These are phyloP conservation scores for Alaudala cheleensis DNA, from an alignment of 2,113 vertebrate species.

Conservation along the genomic window DNA sequence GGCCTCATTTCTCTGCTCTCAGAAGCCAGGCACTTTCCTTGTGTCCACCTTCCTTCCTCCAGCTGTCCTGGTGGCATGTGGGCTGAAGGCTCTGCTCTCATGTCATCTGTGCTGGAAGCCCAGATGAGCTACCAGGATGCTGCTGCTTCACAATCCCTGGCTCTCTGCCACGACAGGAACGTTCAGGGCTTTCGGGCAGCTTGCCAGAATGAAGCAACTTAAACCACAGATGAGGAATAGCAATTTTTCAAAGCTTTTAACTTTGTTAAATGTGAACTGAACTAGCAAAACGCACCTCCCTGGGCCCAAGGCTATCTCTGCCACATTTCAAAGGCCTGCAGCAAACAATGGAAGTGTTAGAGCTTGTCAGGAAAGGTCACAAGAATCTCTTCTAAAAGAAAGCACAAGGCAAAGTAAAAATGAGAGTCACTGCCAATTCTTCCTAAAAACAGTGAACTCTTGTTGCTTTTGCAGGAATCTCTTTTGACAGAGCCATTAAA, in stretches of 20 bases:
- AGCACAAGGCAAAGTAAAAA: slow-evolving; percentile 42
- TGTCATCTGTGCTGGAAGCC: not conserved
- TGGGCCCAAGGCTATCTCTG: slow-evolving; percentile 66
- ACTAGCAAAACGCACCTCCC: slow-evolving; percentile 61
- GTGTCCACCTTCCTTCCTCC: not conserved
- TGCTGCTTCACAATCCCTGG: slow-evolving; percentile 34
- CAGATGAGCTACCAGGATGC: slow-evolving; percentile 22
- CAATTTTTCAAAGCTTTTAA: slow-evolving; percentile 71
- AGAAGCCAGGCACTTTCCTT: not conserved
- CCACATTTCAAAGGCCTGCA: slow-evolving; percentile 64
- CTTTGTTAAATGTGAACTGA: slow-evolving; percentile 63
- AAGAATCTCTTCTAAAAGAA: slow-evolving; percentile 52
- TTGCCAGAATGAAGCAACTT: slow-evolving; percentile 62
- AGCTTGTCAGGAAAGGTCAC: slow-evolving; percentile 64
- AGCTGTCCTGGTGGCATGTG: not conserved
- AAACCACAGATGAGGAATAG: slow-evolving; percentile 64
- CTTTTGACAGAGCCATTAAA: slow-evolving; percentile 12
- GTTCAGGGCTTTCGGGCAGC: slow-evolving; percentile 45
- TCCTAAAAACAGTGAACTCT: slow-evolving; percentile 50
- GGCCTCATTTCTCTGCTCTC: not conserved
- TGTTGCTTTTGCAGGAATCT: slow-evolving; percentile 39
- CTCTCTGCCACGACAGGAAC: slow-evolving; percentile 36
- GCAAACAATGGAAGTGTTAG: slow-evolving; percentile 63
- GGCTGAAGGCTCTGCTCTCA: not conserved
- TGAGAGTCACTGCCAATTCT: slow-evolving; percentile 29